Conservation (phyloP, 35 echinoderm and acorn worm species). For the Stichopus chloronotus region DNA sequence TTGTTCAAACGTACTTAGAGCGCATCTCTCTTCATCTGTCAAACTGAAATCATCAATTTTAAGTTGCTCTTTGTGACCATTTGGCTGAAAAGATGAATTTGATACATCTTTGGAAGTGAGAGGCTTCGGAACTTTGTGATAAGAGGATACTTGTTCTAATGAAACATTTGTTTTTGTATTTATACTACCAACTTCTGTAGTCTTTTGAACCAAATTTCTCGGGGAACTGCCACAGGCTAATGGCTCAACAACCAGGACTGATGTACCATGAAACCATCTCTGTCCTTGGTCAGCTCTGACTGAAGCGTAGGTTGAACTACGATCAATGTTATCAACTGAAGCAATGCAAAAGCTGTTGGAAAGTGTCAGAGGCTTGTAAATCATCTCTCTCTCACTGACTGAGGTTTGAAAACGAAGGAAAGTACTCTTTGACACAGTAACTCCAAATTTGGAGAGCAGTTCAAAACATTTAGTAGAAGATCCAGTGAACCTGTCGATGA, state of each 20-base stretch:
- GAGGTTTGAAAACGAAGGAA: slow-evolving; percentile 28
- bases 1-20: background rate
- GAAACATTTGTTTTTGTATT: slow-evolving; percentile 11
- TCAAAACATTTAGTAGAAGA: slow-evolving; percentile 48
- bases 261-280: slow-evolving; percentile 70
- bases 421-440: slow-evolving; percentile 48
- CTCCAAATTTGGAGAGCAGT: slow-evolving; percentile 36
- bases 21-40: background rate
- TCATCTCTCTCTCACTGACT: slow-evolving; percentile 35
- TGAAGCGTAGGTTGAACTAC: slow-evolving; percentile 21
- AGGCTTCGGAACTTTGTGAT: background rate
- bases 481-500: slow-evolving; percentile 58
- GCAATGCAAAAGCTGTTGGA: slow-evolving; percentile 34
- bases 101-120: slow-evolving; percentile 19
- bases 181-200: background rate
- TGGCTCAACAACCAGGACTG: slow-evolving; percentile 64
- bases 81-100: slow-evolving; percentile 18
- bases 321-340: slow-evolving; percentile 66
- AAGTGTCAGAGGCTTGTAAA: background rate
- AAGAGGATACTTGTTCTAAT: background rate
- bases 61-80: background rate
- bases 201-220: background rate
- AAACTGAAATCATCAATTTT: background rate
- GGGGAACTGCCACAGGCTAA: background rate
- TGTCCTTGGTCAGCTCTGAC: background rate